These are phyloP conservation scores for Ormyrus thymus DNA, from an alignment of 2,888 invertebrate genomes.

Conservation along the genomic window DNA sequence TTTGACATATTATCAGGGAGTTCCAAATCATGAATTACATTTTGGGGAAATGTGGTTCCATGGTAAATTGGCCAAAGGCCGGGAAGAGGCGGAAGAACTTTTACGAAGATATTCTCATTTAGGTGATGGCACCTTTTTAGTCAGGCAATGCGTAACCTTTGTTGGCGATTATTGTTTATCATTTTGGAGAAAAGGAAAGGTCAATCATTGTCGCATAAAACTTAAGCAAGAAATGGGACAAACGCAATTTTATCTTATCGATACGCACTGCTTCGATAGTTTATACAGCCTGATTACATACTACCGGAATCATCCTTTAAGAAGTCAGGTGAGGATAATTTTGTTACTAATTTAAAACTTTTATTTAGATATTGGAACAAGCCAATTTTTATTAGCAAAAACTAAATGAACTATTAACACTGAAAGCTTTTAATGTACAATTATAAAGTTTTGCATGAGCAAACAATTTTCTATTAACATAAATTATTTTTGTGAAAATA, in stretches of 20 bases:
- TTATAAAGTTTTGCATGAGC: slow-evolving; percentile 31
- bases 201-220: slow-evolving; percentile 94
- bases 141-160: slow-evolving; percentile 95
- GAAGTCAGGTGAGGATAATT: slow-evolving; percentile 81
- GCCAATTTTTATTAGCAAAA: slow-evolving; percentile 8
- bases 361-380: neutral
- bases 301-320: slow-evolving; percentile 89
- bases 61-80: slow-evolving; percentile 88
- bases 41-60: slow-evolving; percentile 97
- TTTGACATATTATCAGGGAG: slow-evolving; percentile 73
- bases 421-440: slow-evolving; percentile 37
- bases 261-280: slow-evolving; percentile 92
- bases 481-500: slow-evolving; percentile 7
- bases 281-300: slow-evolving; percentile 93
- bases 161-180: slow-evolving; percentile 97
- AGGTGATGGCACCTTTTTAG: slow-evolving; percentile 94
- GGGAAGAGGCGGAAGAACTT: slow-evolving; percentile 81
- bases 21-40: slow-evolving; percentile 91
- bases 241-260: slow-evolving; percentile 93
- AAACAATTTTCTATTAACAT: slow-evolving; percentile 14
- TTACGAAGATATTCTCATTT: slow-evolving; percentile 86
- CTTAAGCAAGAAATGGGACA: slow-evolving; percentile 91
- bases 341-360: slow-evolving; percentile 5
- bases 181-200: slow-evolving; percentile 92
- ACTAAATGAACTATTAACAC: slow-evolving; percentile 4